Conservation (phyloP, 2,797 vertebrate species). For the Gobio occitaniae region DNA sequence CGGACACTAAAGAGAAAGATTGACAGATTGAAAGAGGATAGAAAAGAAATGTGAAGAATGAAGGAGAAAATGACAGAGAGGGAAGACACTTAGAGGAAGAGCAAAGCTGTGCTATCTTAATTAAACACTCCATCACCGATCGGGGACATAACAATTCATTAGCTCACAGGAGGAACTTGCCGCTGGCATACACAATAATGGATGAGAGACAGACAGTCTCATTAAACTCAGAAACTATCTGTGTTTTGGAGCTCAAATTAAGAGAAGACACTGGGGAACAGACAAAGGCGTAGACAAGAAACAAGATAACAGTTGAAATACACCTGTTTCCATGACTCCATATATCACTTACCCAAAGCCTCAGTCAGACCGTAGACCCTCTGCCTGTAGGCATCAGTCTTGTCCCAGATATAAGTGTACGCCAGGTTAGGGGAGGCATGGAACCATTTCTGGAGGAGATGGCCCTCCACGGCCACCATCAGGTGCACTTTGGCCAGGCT, state of each 20-base stretch:
- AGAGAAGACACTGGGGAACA: conserved; percentile 13
- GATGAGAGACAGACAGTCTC: conserved; percentile 52
- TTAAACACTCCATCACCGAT: conserved; percentile 56
- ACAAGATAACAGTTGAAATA: conserved; percentile 41
- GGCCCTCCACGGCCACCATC: conserved; percentile 90
- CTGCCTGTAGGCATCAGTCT: conserved; percentile 88
- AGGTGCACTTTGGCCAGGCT: conserved; percentile 89
- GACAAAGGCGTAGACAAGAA: conserved; percentile 31
- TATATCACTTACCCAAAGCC: conserved; percentile 81
- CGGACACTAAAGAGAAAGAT: conserved; percentile 79
- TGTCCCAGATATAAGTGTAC: conserved; percentile 91
- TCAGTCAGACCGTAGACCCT: conserved; percentile 87
- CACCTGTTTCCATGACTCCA: conserved; percentile 5
- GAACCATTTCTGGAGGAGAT: conserved; percentile 90
- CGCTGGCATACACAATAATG: conserved; percentile 51
- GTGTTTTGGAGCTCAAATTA: conserved; percentile 45
- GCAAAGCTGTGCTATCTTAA: conserved; percentile 55
- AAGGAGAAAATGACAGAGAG: conserved; percentile 21
- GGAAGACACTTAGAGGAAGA: conserved; percentile 42
- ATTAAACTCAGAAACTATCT: conserved; percentile 52
- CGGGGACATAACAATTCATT: conserved; percentile 56
- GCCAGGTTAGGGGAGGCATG: conserved; percentile 89
- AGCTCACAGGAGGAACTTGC: conserved; percentile 54
- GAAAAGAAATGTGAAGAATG: conserved; percentile 13
- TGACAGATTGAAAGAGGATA: conserved; percentile 28